These are phyloP conservation scores for Cephalophus harveyi DNA, from an alignment of 2,113 vertebrate genomes.

Conservation along the genomic window DNA sequence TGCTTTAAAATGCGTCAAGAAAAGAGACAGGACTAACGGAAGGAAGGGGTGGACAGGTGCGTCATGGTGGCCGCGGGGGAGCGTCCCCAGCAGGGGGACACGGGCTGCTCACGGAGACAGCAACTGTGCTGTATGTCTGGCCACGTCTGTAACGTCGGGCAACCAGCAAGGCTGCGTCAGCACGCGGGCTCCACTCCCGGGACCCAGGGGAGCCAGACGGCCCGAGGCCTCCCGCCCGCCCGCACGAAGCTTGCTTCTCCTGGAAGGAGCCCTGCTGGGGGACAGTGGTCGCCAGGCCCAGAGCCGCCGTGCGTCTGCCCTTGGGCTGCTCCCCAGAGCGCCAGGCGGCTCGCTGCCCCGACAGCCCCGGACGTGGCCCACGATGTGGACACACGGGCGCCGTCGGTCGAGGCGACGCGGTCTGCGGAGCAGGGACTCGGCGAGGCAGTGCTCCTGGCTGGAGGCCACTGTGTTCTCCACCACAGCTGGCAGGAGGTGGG, in stretches of 20 bases:
- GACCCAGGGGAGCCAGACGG: neutral
- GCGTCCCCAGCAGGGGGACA: fast-evolving
- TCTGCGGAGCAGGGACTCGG: fast-evolving
- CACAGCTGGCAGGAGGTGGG: fast-evolving
- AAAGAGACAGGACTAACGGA: neutral
- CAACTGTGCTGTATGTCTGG: neutral
- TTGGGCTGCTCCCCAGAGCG: fast-evolving
- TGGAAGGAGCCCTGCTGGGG: fast-evolving
- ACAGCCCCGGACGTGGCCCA: neutral
- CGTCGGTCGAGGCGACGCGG: fast-evolving
- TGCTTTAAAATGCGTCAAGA: slow-evolving; percentile 38
- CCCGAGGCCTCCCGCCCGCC: fast-evolving
- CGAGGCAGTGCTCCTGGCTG: fast-evolving
- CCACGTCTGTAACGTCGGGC: fast-evolving
- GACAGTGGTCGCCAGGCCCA: neutral
- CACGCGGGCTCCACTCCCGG: fast-evolving
- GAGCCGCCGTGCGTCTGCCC: fast-evolving
- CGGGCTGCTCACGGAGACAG: neutral
- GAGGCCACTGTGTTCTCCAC: fast-evolving
- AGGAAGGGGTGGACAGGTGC: neutral
- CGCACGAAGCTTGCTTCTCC: fast-evolving
- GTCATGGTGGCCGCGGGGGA: neutral
- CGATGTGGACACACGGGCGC: fast-evolving
- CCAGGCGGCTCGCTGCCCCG: fast-evolving
- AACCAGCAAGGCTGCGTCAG: fast-evolving